These are phyloP conservation scores for Onthophagus sagittarius DNA, from an alignment of 2,888 invertebrate species.

Conservation along the genomic window DNA sequence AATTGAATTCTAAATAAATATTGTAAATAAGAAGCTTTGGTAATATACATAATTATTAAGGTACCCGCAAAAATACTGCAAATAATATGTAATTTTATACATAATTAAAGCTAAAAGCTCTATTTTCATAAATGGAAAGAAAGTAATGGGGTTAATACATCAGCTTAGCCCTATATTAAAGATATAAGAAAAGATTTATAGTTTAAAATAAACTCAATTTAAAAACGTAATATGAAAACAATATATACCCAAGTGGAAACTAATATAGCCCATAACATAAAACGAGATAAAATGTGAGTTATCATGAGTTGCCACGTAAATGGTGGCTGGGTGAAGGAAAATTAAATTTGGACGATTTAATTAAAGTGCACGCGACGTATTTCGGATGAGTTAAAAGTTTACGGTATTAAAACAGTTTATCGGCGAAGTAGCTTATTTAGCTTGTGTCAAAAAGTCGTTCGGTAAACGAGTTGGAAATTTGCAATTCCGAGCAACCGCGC, in stretches of 20 bases:
- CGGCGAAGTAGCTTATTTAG: conserved; percentile 2
- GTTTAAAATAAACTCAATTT: too few relatives aligned
- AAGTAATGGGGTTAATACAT: not conserved
- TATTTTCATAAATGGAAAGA: too few relatives aligned
- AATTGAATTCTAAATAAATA: too few relatives aligned
- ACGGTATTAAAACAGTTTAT: conserved; percentile 7
- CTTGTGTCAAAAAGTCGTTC: conserved; percentile 8
- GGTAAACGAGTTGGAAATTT: conserved; percentile 12
- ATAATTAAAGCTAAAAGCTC: too few relatives aligned
- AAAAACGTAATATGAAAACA: too few relatives aligned
- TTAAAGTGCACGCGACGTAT: not conserved
- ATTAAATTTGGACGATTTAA: not conserved
- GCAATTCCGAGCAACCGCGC: conserved; percentile 1
- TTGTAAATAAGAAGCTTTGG: too few relatives aligned
- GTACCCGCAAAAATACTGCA: too few relatives aligned
- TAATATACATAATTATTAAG: too few relatives aligned
- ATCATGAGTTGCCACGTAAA: not conserved
- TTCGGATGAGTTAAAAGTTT: not conserved
- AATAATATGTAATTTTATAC: too few relatives aligned
- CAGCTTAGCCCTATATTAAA: not conserved
- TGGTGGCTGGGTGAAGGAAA: not conserved
- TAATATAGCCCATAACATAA: too few relatives aligned
- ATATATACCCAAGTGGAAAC: too few relatives aligned
- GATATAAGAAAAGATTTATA: too few relatives aligned
- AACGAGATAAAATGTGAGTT: not conserved